Evolutionary conservation across 92 coral and sea anemone genomes (phyloP).

Genomic region (Meandrina meandrites): DNA sequence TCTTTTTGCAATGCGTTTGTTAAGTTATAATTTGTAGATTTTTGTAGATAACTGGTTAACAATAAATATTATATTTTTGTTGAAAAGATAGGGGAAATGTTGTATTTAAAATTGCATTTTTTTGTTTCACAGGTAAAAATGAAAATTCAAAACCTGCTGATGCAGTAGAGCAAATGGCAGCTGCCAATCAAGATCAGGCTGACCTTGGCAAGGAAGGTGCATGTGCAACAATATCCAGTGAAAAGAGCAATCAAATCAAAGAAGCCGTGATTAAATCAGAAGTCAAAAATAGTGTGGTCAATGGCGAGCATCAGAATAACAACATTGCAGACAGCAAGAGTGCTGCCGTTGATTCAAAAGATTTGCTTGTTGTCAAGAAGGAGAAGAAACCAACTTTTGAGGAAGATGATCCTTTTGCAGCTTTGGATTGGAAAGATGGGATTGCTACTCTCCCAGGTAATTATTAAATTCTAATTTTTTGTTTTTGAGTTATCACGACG

Average conservation of each 20-base stretch:
- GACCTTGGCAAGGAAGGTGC: not conserved
- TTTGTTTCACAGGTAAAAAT: constrained; percentile 2
- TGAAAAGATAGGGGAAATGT: too few relatives aligned
- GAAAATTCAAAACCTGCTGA: not conserved
- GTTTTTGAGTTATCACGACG: too few relatives aligned
- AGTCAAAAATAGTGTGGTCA: not conserved
- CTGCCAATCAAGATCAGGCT: not conserved
- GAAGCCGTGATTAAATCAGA: not conserved
- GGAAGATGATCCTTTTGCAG: constrained; percentile 65
- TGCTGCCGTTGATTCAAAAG: constrained; percentile 15
- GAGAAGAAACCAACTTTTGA: constrained; percentile 46
- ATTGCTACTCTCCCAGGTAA: constrained; percentile 88
- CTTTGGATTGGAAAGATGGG: constrained; percentile 90
- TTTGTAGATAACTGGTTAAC: too few relatives aligned
- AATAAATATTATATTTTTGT: too few relatives aligned
- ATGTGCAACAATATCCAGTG: not conserved
- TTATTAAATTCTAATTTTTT: not conserved
- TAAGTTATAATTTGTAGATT: too few relatives aligned
- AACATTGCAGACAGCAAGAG: constrained; percentile 18
- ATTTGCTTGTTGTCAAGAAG: not conserved
- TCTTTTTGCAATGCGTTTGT: too few relatives aligned
- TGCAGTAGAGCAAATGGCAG: not conserved
- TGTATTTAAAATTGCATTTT: not conserved
- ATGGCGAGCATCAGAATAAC: constrained; percentile 20
- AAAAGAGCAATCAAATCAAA: constrained; percentile 3